Conservation (phyloP, 2,113 vertebrate species). For the Anthoscopus minutus region DNA sequence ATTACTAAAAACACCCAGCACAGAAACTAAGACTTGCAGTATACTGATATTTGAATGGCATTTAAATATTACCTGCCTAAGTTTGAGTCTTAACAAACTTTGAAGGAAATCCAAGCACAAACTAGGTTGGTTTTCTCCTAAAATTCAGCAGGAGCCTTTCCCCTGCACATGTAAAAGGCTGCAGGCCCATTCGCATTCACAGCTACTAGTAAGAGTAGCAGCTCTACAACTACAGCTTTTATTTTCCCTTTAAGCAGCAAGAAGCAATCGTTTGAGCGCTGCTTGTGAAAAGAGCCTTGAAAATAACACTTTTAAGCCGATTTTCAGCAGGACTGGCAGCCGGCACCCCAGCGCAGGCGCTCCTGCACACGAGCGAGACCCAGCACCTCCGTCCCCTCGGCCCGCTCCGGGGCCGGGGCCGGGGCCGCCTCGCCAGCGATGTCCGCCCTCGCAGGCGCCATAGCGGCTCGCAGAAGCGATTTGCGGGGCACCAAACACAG, state of each 20-base stretch:
- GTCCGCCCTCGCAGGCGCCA: neutral
- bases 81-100: neutral
- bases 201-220: neutral
- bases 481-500: rapidly evolving
- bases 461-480: neutral
- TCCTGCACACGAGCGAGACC: rapidly evolving
- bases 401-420: neutral
- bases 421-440: neutral
- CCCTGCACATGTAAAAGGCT: rapidly evolving
- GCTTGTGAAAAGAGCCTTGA: neutral
- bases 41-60: neutral
- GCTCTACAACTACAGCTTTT: no score
- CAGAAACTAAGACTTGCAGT: neutral
- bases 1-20: neutral
- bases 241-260: neutral
- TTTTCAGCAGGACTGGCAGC: rapidly evolving
- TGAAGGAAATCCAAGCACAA: neutral
- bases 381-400: rapidly evolving
- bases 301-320: rapidly evolving
- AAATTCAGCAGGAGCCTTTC: neutral
- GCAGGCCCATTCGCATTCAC: rapidly evolving
- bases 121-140: rapidly evolving
- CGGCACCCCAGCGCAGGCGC: rapidly evolving
- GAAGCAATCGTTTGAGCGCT: rapidly evolving
- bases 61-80: neutral